A percentile compares a stretch with the other conserved stretches of the same genome.
Evolutionary conservation across 2,797 vertebrate genomes (phyloP).

Genomic region (Calcarius lapponicus): DNA sequence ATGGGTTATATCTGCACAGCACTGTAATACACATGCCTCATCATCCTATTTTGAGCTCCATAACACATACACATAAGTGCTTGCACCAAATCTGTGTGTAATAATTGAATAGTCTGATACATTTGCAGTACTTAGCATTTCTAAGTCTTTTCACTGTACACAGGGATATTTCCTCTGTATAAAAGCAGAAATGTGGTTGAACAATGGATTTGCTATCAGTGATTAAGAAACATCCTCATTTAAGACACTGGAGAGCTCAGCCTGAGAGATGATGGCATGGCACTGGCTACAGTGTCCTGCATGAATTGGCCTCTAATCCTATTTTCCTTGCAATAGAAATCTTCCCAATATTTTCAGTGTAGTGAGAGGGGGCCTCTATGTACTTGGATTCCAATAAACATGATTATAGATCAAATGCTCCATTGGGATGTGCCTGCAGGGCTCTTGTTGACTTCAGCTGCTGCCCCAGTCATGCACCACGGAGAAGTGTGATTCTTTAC

Average conservation of each 20-base stretch:
- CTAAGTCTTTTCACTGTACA: background rate
- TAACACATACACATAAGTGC: background rate
- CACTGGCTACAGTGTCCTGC: background rate
- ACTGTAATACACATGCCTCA: background rate
- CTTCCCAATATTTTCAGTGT: background rate
- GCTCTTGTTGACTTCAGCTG: background rate
- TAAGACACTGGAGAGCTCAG: background rate
- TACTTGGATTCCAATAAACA: background rate
- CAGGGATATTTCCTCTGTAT: background rate
- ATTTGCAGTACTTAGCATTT: background rate
- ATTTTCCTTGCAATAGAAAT: background rate
- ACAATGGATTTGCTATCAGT: background rate
- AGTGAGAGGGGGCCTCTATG: background rate
- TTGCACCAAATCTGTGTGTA: conserved; percentile 2
- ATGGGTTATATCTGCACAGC: background rate
- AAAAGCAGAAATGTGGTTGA: background rate
- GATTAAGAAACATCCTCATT: background rate
- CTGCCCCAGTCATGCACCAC: background rate
- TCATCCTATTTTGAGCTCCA: background rate
- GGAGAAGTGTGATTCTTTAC: background rate
- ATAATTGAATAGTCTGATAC: conserved; percentile 1
- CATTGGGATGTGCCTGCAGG: background rate
- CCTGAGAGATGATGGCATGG: background rate
- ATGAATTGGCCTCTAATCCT: background rate
- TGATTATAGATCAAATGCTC: background rate